Percentiles rank a stretch among this genome's conserved stretches.
phyloP scores from a whole-genome alignment of 2,888 invertebrate species.

The Trisateles emortualis region DNA sequence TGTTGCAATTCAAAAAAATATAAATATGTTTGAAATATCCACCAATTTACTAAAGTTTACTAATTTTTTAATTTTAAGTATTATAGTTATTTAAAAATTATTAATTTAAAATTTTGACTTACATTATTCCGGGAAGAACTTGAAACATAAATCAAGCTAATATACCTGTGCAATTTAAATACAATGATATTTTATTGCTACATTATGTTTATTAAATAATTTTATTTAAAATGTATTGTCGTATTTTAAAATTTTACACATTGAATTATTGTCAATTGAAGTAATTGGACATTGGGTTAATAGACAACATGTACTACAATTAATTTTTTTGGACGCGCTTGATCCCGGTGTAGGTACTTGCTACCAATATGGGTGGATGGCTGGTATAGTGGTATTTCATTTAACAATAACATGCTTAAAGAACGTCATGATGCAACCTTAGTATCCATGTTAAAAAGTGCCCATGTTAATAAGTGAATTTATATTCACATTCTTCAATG shows the following conservation, averaged over 20 bases:
- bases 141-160: slow-evolving; percentile 17
- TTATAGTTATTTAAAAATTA: slow-evolving; percentile 14
- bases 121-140: slow-evolving; percentile 14
- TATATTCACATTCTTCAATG: too few relatives aligned
- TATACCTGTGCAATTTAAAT: slow-evolving; percentile 25
- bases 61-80: slow-evolving; percentile 14
- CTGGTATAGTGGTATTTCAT: too few relatives aligned
- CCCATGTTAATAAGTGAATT: too few relatives aligned
- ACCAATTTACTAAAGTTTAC: background rate
- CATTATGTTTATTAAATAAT: slow-evolving; percentile 18
- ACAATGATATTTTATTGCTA: slow-evolving; percentile 26
- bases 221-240: slow-evolving; percentile 31
- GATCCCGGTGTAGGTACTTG: too few relatives aligned
- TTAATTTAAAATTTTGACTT: slow-evolving; percentile 7
- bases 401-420: too few relatives aligned
- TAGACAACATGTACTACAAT: too few relatives aligned
- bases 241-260: slow-evolving; percentile 36
- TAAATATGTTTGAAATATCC: background rate
- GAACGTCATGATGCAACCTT: too few relatives aligned
- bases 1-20: background rate
- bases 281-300: background rate
- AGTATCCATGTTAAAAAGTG: too few relatives aligned
- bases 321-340: too few relatives aligned
- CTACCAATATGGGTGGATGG: too few relatives aligned
- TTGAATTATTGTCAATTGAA: slow-evolving; percentile 12